Conservation (phyloP, 2,888 invertebrate species). For the Linnaemya vulpina region DNA sequence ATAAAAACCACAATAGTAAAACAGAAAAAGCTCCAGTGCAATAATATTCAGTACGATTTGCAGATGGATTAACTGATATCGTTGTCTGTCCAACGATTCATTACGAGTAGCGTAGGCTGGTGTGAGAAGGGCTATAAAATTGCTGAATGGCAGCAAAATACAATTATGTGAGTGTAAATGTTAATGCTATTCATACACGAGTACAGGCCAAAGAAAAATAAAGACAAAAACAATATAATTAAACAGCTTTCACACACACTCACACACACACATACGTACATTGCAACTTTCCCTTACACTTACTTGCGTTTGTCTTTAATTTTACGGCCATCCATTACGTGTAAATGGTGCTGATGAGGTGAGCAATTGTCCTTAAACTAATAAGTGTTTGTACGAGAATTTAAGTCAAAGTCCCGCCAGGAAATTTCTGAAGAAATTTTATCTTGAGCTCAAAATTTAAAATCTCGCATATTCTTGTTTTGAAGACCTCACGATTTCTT, state of each 20-base stretch:
- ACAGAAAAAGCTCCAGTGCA: neutral
- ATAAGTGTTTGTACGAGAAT: slow-evolving; percentile 42
- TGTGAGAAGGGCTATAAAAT: slow-evolving; percentile 55
- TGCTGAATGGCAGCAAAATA: slow-evolving; percentile 62
- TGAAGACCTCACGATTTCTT: too few species aligned
- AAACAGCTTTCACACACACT: slow-evolving; percentile 16
- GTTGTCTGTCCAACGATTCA: slow-evolving; percentile 41
- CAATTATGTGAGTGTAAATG: slow-evolving; percentile 74
- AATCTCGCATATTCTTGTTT: too few species aligned
- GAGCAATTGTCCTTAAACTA: slow-evolving; percentile 68
- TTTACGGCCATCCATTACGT: slow-evolving; percentile 73
- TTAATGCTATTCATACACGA: slow-evolving; percentile 65
- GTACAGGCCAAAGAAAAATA: slow-evolving; percentile 10
- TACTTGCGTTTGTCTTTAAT: slow-evolving; percentile 6
- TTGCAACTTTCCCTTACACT: slow-evolving; percentile 20
- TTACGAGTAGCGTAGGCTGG: neutral
- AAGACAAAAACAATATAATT: slow-evolving; percentile 52
- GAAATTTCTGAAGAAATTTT: slow-evolving; percentile 2
- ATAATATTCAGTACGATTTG: slow-evolving; percentile 47
- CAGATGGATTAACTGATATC: slow-evolving; percentile 60
- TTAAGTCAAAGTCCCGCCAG: slow-evolving; percentile 6
- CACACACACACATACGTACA: too few species aligned
- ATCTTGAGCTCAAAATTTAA: too few species aligned
- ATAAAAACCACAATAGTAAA: slow-evolving; percentile 61
- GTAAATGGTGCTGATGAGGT: slow-evolving; percentile 74